A percentile compares a stretch with the other conserved stretches of the same genome.
phyloP scores from a whole-genome alignment of 2,113 vertebrate genomes.

The Microcebus lehilahytsara region DNA sequence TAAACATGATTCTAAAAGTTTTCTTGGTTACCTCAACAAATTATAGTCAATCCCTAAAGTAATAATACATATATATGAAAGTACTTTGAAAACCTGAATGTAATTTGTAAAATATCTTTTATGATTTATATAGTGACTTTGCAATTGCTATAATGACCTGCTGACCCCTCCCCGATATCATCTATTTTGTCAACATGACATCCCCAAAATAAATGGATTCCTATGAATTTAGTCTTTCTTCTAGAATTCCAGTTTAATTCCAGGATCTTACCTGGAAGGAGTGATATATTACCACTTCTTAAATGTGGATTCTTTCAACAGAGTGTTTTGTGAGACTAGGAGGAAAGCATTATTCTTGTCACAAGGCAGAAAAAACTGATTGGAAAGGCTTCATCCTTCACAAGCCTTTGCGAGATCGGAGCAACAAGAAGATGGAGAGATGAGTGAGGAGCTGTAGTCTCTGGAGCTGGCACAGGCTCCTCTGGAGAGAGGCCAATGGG shows the following conservation, averaged over 20 bases:
- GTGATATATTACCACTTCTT: neutral
- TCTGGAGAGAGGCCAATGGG: neutral
- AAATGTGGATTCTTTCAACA: neutral
- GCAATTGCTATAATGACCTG: neutral
- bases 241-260: no score
- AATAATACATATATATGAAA: neutral
- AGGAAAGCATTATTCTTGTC: neutral
- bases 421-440: neutral
- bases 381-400: neutral
- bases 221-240: neutral
- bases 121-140: neutral
- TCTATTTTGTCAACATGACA: neutral
- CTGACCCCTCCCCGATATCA: neutral
- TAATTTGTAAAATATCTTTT: neutral
- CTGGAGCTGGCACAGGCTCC: neutral
- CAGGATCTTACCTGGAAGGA: neutral
- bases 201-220: neutral
- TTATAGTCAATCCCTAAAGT: neutral
- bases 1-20: neutral
- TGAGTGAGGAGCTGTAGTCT: neutral
- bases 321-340: neutral
- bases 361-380: neutral
- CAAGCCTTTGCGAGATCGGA: neutral
- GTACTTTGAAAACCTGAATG: neutral
- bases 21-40: neutral